A percentile compares a stretch with the other conserved stretches of the same genome.
Conservation (phyloP, 1,140 invertebrate genomes). For the Dysdera silvatica region DNA sequence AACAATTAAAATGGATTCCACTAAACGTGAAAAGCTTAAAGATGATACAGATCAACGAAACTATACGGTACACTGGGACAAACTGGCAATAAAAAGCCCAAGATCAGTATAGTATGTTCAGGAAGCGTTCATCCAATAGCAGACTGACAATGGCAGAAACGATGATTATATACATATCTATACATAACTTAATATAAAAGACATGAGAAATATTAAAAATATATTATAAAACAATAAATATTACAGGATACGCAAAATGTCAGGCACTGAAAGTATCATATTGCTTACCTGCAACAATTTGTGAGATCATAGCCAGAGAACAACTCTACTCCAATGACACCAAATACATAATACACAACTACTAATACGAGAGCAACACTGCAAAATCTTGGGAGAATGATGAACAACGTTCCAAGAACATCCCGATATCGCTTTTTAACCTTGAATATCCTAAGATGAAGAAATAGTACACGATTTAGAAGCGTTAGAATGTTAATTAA, state of each 20-base stretch:
- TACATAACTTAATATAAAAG: too few species aligned
- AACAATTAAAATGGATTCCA: too few species aligned
- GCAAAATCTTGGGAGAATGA: constrained; percentile 62
- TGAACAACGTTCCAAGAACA: constrained; percentile 78
- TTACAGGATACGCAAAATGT: not conserved
- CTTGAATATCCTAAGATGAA: constrained; percentile 50
- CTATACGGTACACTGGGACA: too few species aligned
- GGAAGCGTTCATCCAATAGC: too few species aligned
- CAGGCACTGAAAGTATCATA: not conserved
- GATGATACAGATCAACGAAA: too few species aligned
- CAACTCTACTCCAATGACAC: constrained; percentile 83
- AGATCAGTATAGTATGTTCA: too few species aligned
- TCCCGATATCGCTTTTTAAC: constrained; percentile 78
- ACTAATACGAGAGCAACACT: constrained; percentile 73
- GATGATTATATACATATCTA: too few species aligned
- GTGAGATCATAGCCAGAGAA: constrained; percentile 66
- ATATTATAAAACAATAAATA: not conserved
- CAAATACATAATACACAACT: constrained; percentile 83
- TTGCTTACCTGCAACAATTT: constrained; percentile 73
- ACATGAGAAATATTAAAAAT: constrained; percentile 11
- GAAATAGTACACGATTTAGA: too few species aligned
- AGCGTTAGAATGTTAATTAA: too few species aligned
- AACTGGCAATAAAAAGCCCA: too few species aligned
- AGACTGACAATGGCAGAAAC: too few species aligned
- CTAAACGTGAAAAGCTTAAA: too few species aligned